Percentiles rank a stretch among this genome's conserved stretches.
These are phyloP conservation scores for Cochlearius cochlearius DNA, from an alignment of 2,113 vertebrate species.

Conservation along the genomic window DNA sequence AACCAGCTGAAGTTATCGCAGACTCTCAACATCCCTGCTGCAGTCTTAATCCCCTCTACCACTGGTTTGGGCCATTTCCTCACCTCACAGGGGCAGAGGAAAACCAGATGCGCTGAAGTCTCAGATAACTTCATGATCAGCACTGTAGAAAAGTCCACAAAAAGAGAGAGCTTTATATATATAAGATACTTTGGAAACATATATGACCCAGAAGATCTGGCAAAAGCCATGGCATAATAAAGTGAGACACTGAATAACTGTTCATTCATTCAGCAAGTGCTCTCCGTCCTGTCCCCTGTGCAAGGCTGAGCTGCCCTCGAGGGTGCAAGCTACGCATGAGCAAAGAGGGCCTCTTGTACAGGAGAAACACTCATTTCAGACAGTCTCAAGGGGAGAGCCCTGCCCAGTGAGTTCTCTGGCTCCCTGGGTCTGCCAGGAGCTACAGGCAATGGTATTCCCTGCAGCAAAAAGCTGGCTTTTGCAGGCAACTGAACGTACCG, in stretches of 20 bases:
- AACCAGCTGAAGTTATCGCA: neutral
- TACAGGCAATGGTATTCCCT: neutral
- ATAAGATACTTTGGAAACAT: neutral
- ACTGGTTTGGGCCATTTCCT: neutral
- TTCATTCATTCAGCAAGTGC: neutral
- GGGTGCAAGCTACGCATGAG: neutral
- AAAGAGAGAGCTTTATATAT: neutral
- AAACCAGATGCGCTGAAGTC: neutral
- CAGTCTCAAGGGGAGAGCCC: fast-evolving
- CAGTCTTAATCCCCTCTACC: neutral
- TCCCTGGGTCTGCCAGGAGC: neutral
- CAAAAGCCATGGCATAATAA: neutral
- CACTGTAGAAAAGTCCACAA: neutral
- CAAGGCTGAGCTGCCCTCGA: neutral
- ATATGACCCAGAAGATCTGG: neutral
- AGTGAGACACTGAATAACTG: neutral
- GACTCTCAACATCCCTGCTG: neutral
- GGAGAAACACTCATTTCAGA: neutral
- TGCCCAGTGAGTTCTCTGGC: neutral
- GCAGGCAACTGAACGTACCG: neutral
- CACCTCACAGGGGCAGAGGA: neutral
- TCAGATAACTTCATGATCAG: neutral
- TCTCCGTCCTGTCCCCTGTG: neutral
- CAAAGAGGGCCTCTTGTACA: neutral
- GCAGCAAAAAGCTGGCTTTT: slow-evolving; percentile 4